Base-by-base conservation (phyloP, 1,140 invertebrate species). In the Anoplolepis gracilipes region DNA sequence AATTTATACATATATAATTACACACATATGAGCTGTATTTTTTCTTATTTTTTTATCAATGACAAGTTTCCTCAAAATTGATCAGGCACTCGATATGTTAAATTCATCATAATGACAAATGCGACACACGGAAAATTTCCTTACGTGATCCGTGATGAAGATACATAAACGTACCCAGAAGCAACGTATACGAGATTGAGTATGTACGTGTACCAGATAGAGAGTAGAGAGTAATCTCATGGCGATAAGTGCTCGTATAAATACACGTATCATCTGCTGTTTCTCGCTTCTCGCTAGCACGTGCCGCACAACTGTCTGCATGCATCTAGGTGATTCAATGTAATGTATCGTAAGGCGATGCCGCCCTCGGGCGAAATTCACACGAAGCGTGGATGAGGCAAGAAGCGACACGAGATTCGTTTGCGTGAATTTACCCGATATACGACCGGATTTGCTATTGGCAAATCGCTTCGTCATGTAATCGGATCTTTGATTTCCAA, bases 241-340 rank as follows among this genome's bases (percentile, higher is more conserved):
- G 33, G 46, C 16, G 77, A 79, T 79, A 69, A 69, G 64, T 69
- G 64, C 16, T n/a, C 77, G 36, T 69, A 79, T 79, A 79, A 79
- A 53, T 67, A 53, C 30, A 67, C 77, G 5, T 55, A 67, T 79
- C 30, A 64, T 39, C 75, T 36, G 61, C 57, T 64, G 42, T 46
- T 64, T 64, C 57, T 19, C 46, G 22, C 62, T 64, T 64, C 57
- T 19, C 46, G 22, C 46, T 69, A 79, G 62, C 64, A 79, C 77
- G 64, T 22, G 77, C 46, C 46, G 22, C 25, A 61, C 57, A 61
- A 61, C 55, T 42, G 46, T 49, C 16, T 19, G 57, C 25, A 46
- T 30, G 36, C 28, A 64, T 22, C 36, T 28, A 77, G 59, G 22
- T 64, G 42, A 77, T 79, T 69, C 62, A 25, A 39, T 25, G 76